Evolutionary conservation across 92 coral and sea anemone genomes (phyloP).

Genomic region (Epizoanthus illoricatus): DNA sequence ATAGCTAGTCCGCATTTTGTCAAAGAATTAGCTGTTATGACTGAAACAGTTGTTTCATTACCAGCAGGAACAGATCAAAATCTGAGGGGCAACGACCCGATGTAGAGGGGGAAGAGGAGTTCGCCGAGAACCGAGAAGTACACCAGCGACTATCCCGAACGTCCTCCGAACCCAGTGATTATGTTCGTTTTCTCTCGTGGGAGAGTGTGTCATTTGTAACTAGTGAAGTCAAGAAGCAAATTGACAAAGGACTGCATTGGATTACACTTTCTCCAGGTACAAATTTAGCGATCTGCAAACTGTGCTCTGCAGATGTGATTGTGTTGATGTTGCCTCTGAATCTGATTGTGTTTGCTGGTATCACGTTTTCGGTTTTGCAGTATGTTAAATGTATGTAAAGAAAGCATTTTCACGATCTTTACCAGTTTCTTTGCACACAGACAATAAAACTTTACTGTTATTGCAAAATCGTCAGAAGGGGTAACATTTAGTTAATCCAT

Average conservation of each 20-base stretch:
- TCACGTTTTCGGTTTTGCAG: too few species aligned
- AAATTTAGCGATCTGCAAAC: neutral
- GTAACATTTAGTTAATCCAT: neutral
- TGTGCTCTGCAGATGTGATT: too few species aligned
- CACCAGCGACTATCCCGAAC: slow-evolving; percentile 19
- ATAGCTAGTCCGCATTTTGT: too few species aligned
- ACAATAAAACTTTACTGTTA: too few species aligned
- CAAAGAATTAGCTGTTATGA: neutral
- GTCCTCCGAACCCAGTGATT: slow-evolving; percentile 38
- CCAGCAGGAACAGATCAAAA: slow-evolving; percentile 39
- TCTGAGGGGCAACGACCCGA: slow-evolving; percentile 11
- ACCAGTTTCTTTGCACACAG: too few species aligned
- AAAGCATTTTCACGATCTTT: too few species aligned
- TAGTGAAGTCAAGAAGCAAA: slow-evolving; percentile 56
- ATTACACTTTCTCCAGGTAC: slow-evolving; percentile 57
- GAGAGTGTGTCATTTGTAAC: slow-evolving; percentile 85
- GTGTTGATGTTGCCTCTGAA: too few species aligned
- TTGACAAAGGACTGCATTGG: slow-evolving; percentile 70
- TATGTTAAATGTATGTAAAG: too few species aligned
- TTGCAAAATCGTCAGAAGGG: too few species aligned
- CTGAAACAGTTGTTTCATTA: neutral
- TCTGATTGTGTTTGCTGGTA: too few species aligned
- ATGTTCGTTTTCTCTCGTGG: slow-evolving; percentile 73
- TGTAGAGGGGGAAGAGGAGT: neutral
- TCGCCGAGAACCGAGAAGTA: neutral